phyloP scores from a whole-genome alignment of 1,140 invertebrate genomes.

The Diachasma alloeum region DNA sequence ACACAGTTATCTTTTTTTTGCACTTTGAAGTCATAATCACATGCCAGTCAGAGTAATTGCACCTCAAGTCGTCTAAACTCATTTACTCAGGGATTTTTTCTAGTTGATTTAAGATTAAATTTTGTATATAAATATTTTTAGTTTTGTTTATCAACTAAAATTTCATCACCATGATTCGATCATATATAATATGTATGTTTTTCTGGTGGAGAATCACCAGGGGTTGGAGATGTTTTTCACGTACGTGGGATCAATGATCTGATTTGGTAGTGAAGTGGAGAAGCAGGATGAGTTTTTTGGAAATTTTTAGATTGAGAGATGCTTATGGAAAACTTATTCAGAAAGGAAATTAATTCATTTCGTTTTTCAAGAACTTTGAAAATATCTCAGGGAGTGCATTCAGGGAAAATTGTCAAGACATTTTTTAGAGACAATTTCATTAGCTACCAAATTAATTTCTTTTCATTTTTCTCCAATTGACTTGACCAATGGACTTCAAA shows the following conservation, averaged over 20 bases:
- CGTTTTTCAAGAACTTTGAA: too few relatives aligned
- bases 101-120: constrained; percentile 29
- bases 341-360: too few relatives aligned
- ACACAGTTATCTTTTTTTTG: constrained; percentile 39
- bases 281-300: neutral
- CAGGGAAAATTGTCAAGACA: too few relatives aligned
- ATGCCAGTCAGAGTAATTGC: constrained; percentile 52
- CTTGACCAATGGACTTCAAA: too few relatives aligned
- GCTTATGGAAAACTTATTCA: neutral
- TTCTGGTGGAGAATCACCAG: neutral
- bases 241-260: too few relatives aligned
- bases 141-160: constrained; percentile 32
- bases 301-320: neutral
- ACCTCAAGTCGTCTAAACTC: constrained; percentile 32
- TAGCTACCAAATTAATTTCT: too few relatives aligned
- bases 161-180: constrained; percentile 38
- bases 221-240: neutral
- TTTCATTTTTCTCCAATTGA: too few relatives aligned
- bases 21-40: constrained; percentile 63
- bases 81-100: neutral
- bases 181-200: constrained; percentile 42
- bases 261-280: too few relatives aligned
- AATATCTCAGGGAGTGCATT: too few relatives aligned
- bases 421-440: too few relatives aligned
- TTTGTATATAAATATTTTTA: constrained; percentile 47